Evolutionary conservation across 1,140 invertebrate genomes (phyloP), one percentile per base, ranked within the genome.

Genomic region (Danaus melanippus): DNA sequence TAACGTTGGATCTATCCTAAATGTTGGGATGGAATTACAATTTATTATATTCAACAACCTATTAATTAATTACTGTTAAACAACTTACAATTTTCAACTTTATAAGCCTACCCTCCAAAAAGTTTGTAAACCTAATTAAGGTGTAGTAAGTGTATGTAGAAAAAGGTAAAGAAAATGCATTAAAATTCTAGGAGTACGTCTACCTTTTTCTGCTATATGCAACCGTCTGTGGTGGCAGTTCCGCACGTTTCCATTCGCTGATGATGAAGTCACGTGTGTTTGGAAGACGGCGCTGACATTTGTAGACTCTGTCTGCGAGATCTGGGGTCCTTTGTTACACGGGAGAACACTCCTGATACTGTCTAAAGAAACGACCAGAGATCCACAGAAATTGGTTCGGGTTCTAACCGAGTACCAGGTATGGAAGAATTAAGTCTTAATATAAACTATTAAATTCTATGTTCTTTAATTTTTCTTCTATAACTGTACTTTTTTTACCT

Each of bases 231-330:
- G 90, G 66, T 97, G 95, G 95, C 95, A 96, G 77, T 96, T 95
- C 91, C 86, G 89, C 9, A 89, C 88, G 0, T 92, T 96, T 64
- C 94, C 95, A 0, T 97, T 90, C 69, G 74, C 78, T 0, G 43
- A 81, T 0, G 88, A 88, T 1, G 95, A 96, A 70, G 76, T 84
- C 6, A 86, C 87, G 5, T 94, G 93, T 56, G 91, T 95, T 11
- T 96, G 96, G 83, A 97, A 96, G 78, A 97, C 95, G 1, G 93
- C 95, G 0, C 73, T 97, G 0, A 96, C 95, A 0, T 97, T 97
- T 70, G 95, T 96, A 0, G 95, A 97, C 76, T 95, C 95, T 1
- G 91, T 95, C 1, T 89, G 91, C 1, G 95, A 97, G 87, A 92
- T 97, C 49, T 96, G 95, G 92, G 93, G 92, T 0, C 92, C 95